Percentiles rank a stretch among this genome's conserved stretches.
Conservation (phyloP, 1,140 invertebrate genomes). For the Arion vulgaris region DNA sequence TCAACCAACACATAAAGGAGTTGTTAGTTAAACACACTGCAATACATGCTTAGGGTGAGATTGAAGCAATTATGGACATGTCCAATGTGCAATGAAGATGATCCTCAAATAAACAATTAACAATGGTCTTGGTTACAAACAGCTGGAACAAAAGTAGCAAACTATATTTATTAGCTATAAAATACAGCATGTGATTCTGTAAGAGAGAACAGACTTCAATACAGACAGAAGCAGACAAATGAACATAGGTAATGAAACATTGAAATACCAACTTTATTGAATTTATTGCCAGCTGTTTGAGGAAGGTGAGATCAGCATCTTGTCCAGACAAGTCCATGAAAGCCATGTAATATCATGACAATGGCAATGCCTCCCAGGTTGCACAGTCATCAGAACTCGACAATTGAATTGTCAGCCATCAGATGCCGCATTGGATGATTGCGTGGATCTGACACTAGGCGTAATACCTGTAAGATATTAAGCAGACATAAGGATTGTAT, state of each 20-base stretch:
- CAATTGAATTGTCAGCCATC: slow-evolving; percentile 77
- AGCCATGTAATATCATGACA: slow-evolving; percentile 87
- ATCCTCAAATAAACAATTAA: too few relatives aligned
- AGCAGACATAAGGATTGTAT: not conserved
- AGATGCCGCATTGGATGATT: slow-evolving; percentile 85
- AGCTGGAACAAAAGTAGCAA: not conserved
- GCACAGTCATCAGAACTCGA: slow-evolving; percentile 85
- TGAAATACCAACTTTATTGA: slow-evolving; percentile 78
- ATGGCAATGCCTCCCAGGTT: slow-evolving; percentile 81
- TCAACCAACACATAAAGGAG: too few relatives aligned
- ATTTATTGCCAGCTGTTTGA: slow-evolving; percentile 86
- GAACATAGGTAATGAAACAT: not conserved
- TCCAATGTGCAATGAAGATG: too few relatives aligned
- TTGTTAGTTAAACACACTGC: too few relatives aligned
- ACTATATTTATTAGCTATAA: not conserved
- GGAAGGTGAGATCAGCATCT: slow-evolving; percentile 80
- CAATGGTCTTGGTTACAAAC: too few relatives aligned
- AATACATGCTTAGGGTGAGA: too few relatives aligned
- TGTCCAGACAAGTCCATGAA: slow-evolving; percentile 85
- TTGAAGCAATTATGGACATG: not conserved
- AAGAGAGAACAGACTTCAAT: not conserved
- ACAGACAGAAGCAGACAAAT: not conserved
- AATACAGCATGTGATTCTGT: not conserved
- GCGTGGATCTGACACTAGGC: slow-evolving; percentile 82
- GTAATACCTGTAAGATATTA: slow-evolving; percentile 77